Percentiles rank a stretch among this genome's conserved stretches.
phyloP scores from a whole-genome alignment of 2,888 invertebrate species.

The Acheta domesticus region DNA sequence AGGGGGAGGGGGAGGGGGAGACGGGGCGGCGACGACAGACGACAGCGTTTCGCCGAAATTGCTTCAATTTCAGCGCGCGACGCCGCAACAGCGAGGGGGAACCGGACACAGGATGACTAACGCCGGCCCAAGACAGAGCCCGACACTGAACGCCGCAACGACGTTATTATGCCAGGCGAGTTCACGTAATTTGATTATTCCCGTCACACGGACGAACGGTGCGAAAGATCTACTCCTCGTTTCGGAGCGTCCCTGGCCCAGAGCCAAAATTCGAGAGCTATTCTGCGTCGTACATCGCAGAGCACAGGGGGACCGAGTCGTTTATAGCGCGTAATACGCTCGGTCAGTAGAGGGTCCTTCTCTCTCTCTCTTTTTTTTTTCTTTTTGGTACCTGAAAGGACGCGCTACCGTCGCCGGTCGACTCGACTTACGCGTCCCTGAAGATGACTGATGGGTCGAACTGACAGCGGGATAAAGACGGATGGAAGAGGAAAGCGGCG shows the following conservation, averaged over 20 bases:
- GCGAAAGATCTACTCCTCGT: not conserved
- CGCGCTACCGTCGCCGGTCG: not conserved
- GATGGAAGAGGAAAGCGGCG: not conserved
- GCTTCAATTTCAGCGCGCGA: not conserved
- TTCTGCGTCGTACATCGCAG: not conserved
- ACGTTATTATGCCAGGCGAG: slow-evolving; percentile 5
- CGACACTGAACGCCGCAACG: not conserved
- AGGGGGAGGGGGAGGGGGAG: too few relatives aligned
- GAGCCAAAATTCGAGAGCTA: not conserved
- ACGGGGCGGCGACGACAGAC: too few relatives aligned
- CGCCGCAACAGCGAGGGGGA: not conserved
- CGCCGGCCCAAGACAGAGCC: not conserved
- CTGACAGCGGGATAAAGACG: not conserved
- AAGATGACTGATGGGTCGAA: not conserved
- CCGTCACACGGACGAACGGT: not conserved
- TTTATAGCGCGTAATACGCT: too few relatives aligned
- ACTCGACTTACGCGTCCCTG: not conserved
- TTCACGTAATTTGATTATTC: not conserved
- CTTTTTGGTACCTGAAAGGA: too few relatives aligned
- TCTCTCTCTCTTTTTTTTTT: too few relatives aligned
- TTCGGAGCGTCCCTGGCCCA: not conserved
- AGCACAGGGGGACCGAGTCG: not conserved
- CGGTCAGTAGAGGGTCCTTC: too few relatives aligned
- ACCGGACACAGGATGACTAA: too few relatives aligned
- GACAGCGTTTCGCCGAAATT: not conserved